Evolutionary conservation across 92 coral and sea anemone genomes (phyloP), one percentile per base, ranked within the genome.

Genomic region (Bergia sp.): DNA sequence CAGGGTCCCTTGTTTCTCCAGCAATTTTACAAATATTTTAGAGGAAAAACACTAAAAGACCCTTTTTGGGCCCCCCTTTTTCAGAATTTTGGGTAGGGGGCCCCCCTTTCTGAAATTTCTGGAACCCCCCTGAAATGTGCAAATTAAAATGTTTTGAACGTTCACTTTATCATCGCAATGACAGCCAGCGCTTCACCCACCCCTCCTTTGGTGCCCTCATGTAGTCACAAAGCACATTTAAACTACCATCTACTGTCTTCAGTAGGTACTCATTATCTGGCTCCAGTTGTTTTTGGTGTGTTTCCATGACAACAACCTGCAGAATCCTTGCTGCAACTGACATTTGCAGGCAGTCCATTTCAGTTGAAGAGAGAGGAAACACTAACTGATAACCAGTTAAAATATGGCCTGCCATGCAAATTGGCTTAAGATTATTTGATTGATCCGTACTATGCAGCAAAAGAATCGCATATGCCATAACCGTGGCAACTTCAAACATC

Each of bases 401-500:
- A 64, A 90, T 36, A 74, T 75, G 85, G 16, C 95, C 91, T n/a
- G 79, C 82, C 86, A 41, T 81, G 43, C 49, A 47, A 7, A 88
- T 76, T 37, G 85, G 42, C 23, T 80, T 76, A 38, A 86, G 36
- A 44, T 87, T 8, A 53, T 53, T 53, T 53, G 58, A 53, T 10
- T 53, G 58, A 61, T 47, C 53, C 65, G 80, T 82, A 21, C 37
- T 38, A 16, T 74, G 87, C 79, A 66, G 69, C 4, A 85, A 38
- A 61, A 86, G 10, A 18, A 94, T 87, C 3, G 87, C 43, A 41
- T 94, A 90, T 73, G 92, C 87, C 95, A 94, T 94, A 29, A 85
- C 64, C 3, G 89, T 93, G 1, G 94, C 97, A 82, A 94, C 86
- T 53, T 94, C 97, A 93, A 93, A 93, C 18, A 93, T 58, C 50